These are phyloP conservation scores for Eulemur albifrons DNA, from an alignment of 2,797 vertebrate genomes.

Conservation along the genomic window DNA sequence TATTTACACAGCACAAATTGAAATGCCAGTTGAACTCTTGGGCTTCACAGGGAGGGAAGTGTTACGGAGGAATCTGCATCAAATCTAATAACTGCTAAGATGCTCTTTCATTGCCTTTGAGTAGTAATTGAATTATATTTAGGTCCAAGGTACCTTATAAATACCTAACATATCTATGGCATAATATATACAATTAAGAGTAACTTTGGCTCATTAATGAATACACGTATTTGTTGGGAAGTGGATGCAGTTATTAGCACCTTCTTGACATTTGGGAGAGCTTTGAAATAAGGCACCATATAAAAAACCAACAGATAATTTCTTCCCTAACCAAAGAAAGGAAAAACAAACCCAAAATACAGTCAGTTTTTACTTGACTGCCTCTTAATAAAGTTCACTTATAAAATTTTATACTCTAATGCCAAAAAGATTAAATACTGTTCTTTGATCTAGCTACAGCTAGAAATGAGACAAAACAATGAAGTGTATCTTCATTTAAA, in stretches of 20 bases:
- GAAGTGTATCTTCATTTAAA: not conserved
- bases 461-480: conserved; percentile 26
- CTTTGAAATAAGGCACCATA: not conserved
- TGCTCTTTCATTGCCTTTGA: not conserved
- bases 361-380: not conserved
- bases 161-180: not conserved
- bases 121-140: not conserved
- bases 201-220: not conserved
- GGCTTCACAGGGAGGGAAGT: not conserved
- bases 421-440: not conserved
- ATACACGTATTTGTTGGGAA: not conserved
- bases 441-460: not conserved
- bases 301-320: not conserved
- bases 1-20: not conserved
- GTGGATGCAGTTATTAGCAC: not conserved
- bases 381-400: not conserved
- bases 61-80: not conserved
- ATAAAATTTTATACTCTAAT: not conserved
- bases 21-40: not conserved
- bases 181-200: not conserved
- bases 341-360: not conserved
- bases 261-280: not conserved
- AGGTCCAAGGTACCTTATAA: not conserved
- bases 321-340: not conserved
- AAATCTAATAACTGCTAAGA: not conserved